These are phyloP conservation scores for Sprattus sprattus DNA, from an alignment of 2,113 vertebrate species.

Conservation along the genomic window DNA sequence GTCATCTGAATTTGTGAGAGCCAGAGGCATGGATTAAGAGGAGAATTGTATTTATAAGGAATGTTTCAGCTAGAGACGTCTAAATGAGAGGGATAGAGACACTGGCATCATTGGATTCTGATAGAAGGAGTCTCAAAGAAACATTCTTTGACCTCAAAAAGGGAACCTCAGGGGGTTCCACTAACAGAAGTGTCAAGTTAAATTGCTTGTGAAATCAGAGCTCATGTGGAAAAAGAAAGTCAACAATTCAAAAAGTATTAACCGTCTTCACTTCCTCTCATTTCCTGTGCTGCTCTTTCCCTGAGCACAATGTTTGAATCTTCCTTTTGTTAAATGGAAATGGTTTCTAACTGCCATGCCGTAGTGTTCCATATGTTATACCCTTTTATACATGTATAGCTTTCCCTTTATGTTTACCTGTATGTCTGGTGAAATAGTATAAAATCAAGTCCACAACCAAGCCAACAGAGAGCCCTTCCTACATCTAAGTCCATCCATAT, in stretches of 20 bases:
- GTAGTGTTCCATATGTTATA: background rate
- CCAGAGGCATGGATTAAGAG: background rate
- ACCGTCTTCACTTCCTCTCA: background rate
- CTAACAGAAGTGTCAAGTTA: background rate
- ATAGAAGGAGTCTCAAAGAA: background rate
- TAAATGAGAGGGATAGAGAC: background rate
- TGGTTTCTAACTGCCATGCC: background rate
- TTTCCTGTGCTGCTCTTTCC: background rate
- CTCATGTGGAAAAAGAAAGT: slow-evolving; percentile 14
- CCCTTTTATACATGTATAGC: background rate
- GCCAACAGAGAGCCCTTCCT: background rate
- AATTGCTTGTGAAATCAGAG: slow-evolving; percentile 10
- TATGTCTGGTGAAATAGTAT: background rate
- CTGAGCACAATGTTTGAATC: background rate
- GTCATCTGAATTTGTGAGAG: background rate
- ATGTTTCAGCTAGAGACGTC: background rate
- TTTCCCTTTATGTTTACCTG: background rate
- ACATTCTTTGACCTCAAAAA: background rate
- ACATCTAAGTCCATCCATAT: background rate
- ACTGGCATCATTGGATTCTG: background rate
- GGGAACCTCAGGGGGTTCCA: background rate
- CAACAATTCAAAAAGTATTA: slow-evolving; percentile 7
- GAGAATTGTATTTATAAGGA: background rate
- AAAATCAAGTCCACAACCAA: background rate
- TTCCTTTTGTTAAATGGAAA: background rate